Conservation (phyloP, 2,888 invertebrate genomes). For the Alloscopus bannaensis region DNA sequence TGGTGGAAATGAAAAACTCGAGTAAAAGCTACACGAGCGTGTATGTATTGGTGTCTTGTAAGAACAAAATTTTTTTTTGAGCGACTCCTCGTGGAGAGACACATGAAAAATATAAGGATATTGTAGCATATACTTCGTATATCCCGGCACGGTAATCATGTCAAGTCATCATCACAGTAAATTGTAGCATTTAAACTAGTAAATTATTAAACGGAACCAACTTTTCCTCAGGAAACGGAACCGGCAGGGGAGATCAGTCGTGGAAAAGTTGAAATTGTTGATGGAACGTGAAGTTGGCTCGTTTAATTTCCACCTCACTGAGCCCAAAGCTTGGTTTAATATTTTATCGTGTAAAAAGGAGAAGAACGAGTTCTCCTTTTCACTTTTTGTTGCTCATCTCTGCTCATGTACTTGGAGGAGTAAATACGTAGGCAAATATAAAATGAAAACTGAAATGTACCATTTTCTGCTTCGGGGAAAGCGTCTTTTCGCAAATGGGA, state of each 20-base stretch:
- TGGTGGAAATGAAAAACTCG: too few species aligned
- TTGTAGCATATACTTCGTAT: too few species aligned
- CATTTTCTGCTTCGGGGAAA: too few species aligned
- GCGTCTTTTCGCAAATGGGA: too few species aligned
- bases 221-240: constrained; percentile 29
- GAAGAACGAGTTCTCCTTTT: neutral
- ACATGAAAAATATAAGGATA: too few species aligned
- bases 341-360: constrained; percentile 41
- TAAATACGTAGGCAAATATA: too few species aligned
- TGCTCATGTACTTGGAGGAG: too few species aligned
- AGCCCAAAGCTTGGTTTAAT: constrained; percentile 55
- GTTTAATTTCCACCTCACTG: constrained; percentile 59
- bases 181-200: constrained; percentile 34
- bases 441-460: too few species aligned
- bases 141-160: constrained; percentile 38
- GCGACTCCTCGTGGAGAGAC: too few species aligned
- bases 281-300: constrained; percentile 53
- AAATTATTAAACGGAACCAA: constrained; percentile 41
- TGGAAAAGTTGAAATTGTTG: constrained; percentile 51
- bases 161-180: constrained; percentile 17
- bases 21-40: too few species aligned
- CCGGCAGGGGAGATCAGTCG: constrained; percentile 29
- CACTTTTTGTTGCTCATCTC: neutral
- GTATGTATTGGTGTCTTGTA: too few species aligned
- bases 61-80: too few species aligned